phyloP scores from a whole-genome alignment of 2,888 invertebrate genomes.

The Polyploca ridens region DNA sequence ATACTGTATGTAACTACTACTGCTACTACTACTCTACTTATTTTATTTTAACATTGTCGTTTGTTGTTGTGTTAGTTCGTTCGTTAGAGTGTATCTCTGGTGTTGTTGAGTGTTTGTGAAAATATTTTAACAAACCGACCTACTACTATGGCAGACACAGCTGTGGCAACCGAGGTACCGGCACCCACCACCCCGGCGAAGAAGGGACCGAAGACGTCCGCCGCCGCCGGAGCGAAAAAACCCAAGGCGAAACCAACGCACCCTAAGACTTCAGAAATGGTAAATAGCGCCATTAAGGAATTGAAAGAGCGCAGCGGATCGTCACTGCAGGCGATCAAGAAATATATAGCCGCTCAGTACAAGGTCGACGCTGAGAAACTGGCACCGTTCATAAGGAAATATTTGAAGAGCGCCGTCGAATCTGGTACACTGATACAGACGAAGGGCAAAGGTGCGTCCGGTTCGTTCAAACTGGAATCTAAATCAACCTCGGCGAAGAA shows the following conservation, averaged over 20 bases:
- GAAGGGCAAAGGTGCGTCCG: conserved; percentile 83
- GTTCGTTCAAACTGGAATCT: conserved; percentile 67
- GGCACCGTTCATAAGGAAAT: conserved; percentile 85
- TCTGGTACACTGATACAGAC: conserved; percentile 81
- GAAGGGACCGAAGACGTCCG: conserved; percentile 21
- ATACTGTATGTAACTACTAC: neutral
- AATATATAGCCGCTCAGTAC: conserved; percentile 85
- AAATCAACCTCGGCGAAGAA: conserved; percentile 33
- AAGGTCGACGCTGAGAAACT: conserved; percentile 84
- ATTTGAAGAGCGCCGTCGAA: conserved; percentile 80
- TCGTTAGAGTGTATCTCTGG: conserved; percentile 10
- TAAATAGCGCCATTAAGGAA: conserved; percentile 80
- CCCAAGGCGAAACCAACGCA: conserved; percentile 59
- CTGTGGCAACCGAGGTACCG: conserved; percentile 46
- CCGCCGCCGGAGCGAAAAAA: conserved; percentile 45
- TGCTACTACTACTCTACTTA: too few relatives aligned
- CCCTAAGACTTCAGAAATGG: conserved; percentile 74
- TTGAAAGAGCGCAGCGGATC: conserved; percentile 85
- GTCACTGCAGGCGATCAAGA: conserved; percentile 84
- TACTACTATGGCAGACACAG: conserved; percentile 46
- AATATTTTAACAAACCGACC: neutral
- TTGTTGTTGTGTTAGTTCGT: neutral
- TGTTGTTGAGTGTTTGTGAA: neutral
- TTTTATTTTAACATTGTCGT: neutral
- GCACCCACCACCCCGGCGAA: conserved; percentile 22